These are phyloP conservation scores for Arctia plantaginis DNA, from an alignment of 2,888 invertebrate species.

Conservation along the genomic window DNA sequence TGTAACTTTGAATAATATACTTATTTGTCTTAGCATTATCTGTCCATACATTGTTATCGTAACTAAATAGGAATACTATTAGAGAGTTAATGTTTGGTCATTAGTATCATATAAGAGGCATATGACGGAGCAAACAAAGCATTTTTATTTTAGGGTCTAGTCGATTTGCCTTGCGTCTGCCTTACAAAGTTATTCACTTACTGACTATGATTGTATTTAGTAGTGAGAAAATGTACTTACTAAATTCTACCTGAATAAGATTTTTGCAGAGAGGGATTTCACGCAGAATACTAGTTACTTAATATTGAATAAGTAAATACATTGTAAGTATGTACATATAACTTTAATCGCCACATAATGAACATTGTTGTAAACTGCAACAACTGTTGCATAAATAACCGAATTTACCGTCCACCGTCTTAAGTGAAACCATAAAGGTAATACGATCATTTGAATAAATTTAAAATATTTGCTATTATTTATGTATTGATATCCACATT, in stretches of 20 bases:
- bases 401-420: background rate
- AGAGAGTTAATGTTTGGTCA: background rate
- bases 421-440: background rate
- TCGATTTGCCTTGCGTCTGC: background rate
- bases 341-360: background rate
- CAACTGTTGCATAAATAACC: background rate
- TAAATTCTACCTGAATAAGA: background rate
- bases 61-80: background rate
- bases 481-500: background rate
- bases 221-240: background rate
- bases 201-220: background rate
- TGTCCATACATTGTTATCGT: background rate
- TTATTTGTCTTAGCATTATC: background rate
- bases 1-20: background rate
- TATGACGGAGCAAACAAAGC: background rate
- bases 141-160: background rate
- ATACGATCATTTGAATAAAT: background rate
- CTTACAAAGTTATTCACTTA: background rate
- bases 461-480: background rate
- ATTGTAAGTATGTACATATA: background rate
- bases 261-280: background rate
- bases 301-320: background rate
- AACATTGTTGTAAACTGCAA: background rate
- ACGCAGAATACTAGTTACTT: background rate
- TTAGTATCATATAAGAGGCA: background rate